Base-by-base conservation (phyloP, 1,140 invertebrate species). In the Proctacanthus coquilletti region DNA sequence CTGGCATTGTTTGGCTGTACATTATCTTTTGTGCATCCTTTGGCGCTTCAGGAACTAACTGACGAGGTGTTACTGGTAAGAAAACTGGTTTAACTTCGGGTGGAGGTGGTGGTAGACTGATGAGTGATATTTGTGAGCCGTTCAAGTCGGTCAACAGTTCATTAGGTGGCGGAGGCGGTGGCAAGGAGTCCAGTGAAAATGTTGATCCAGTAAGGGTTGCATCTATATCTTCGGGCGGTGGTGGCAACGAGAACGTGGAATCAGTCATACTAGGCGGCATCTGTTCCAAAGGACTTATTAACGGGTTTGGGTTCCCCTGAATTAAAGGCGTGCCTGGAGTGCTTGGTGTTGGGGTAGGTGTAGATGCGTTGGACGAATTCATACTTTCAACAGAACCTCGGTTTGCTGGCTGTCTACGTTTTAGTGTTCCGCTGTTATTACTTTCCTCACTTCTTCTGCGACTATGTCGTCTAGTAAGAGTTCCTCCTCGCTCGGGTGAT, bases 101-200 rank as follows among this genome's bases (percentile, higher is more conserved):
- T 3, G 73, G 73, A 0, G 77, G 76, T 10, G 79, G 77, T 1
- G 78, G 79, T 3, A 82, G 53, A 3, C 74, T 78, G 19, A 69
- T 68, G 8, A 77, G 46, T 30, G 72, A 75, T 18, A 80, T 53
- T 45, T 73, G 74, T 1, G 77, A 80, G 2, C 75, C 77, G 11
- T 69, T 71, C 0, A 82, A 61, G 38, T 70, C 67, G 6, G 63
- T 50, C 2, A 69, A 67, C 5, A 74, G 47, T 32, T 78, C 75
- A 6, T 68, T 64, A 0, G 76, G 76, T 3, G 78, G 77, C 1
- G 81, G 83, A 2, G 82, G 81, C 10, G 80, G 79, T 2, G 80
- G 81, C 34, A 84, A 49, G 8, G 77, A 79, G 36, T 83, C 77
- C 25, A 84, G 52, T 13, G 79, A 80, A 2, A 80, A 59, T n/a